Base-by-base conservation (phyloP, 2,888 invertebrate species). In the Willowsia nigromaculata region DNA sequence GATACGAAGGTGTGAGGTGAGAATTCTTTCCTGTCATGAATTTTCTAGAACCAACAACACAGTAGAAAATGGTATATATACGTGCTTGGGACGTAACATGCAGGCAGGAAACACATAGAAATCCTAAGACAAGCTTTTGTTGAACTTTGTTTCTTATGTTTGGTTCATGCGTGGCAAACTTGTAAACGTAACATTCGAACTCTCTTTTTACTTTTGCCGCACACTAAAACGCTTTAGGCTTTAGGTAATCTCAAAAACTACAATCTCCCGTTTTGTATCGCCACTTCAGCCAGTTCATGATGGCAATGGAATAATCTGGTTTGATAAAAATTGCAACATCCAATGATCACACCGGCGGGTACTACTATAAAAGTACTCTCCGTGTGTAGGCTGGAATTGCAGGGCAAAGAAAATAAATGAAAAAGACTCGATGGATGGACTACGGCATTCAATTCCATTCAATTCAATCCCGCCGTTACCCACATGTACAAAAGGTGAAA, bases 281-380 rank as follows among this genome's bases (percentile, higher is more conserved):
- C 15, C 30, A 65, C 27, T 65, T 65, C 65, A 65, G 5, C n/a
- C 65, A 33, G 65, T 33, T 65, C 65, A 65, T 65, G 65, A 65
- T 27, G 33, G 30, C n/a, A n/a, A 56, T 80, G 37, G 80, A 80
- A 80, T 80, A 80, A 80, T 80, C 30, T 76, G 15, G 56, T 76
- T 76, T 76, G 76, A 76, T 80, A 80, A 80, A 80, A 80, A 33
- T 80, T 80, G 80, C 37, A 56, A 80, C 80, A 80, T 30, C n/a
- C 33, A 56, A 80, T 80, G 80, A 80, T 80, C 80, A 56, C n/a
- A 80, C 65, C 13, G 33, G 7, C 13, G n/a, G 33, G 33, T 11
- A 59, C 27, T 25, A 13, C 59, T 27, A 2, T 59, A n/a, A 65
- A 65, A n/a, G 33, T 15, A 30, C n/a, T n/a, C n/a, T 13, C 4